phyloP scores from a whole-genome alignment of 2,797 vertebrate species.

The Mus caroli region DNA sequence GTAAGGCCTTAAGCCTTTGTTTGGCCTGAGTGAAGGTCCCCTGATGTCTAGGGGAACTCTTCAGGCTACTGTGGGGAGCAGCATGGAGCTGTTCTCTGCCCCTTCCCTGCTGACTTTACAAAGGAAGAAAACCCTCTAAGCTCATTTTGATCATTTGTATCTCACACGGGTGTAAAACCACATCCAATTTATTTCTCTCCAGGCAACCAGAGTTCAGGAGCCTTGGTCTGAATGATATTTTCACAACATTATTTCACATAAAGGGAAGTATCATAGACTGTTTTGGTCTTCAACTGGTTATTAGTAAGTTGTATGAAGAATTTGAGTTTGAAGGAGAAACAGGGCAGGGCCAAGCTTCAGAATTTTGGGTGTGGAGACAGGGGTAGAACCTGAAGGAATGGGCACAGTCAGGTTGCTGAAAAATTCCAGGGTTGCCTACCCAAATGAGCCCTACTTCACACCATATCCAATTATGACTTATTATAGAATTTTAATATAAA shows the following conservation, averaged over 20 bases:
- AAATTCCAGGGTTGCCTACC: not conserved
- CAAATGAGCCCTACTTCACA: not conserved
- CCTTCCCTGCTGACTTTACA: not conserved
- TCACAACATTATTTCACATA: constrained; percentile 9
- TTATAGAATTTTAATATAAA: constrained; percentile 24
- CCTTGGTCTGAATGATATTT: constrained; percentile 45
- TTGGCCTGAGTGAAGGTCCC: not conserved
- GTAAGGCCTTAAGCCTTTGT: not conserved
- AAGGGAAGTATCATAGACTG: not conserved
- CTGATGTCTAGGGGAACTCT: not conserved
- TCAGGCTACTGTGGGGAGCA: not conserved
- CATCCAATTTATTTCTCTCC: not conserved
- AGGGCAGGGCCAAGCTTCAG: not conserved
- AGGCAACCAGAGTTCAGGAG: not conserved
- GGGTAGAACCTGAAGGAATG: not conserved
- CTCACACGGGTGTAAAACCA: constrained; percentile 3
- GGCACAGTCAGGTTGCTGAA: not conserved
- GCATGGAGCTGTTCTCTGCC: not conserved
- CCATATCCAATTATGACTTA: not conserved
- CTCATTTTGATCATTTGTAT: constrained; percentile 13
- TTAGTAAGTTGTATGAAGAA: constrained; percentile 14
- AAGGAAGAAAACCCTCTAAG: not conserved
- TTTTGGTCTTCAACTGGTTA: constrained; percentile 25
- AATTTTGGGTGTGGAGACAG: not conserved
- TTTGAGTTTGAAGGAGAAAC: not conserved